Evolutionary conservation across 2,888 invertebrate species (phyloP), one percentile per base, ranked within the genome.

Genomic region (Ceraclea dissimilis): DNA sequence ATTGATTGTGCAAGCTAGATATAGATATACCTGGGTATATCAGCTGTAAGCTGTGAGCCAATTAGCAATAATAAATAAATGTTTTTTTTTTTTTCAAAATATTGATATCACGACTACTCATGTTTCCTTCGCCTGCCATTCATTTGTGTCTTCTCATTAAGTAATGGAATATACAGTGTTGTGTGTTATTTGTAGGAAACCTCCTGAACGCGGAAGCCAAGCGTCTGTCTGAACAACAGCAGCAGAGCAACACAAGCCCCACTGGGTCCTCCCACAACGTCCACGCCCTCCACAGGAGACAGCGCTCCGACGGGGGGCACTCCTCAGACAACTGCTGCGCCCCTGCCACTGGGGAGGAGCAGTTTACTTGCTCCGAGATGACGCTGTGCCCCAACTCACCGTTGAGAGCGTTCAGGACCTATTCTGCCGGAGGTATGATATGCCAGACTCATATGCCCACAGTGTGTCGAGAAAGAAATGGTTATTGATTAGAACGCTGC

Each of bases 311-410:
- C 21, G 63, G 43, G 58, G 64, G 2, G 60, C 10, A 44, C 11
- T 56, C 6, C 58, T 4, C 39, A n/a, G 39, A 13, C 4, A 39
- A 51, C 60, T 56, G 59, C 51, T 43, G 55, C 63, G 65, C 52
- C 58, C 64, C 62, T 64, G 65, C 52, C 67, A 64, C 68, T 57
- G 58, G 63, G 4, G 63, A 63, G 61, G 56, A 72, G 71, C 56
- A 58, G 56, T 62, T 16, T 60, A 62, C 64, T 54, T 72, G 72
- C 58, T 69, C 69, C 54, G 76, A 73, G 65, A 71, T 73, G 55
- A 76, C 76, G 16, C 68, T 77, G 60, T 75, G 76, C 56, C 76
- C 76, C 59, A 66, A 74, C 22, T 72, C 75, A 31, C 76, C 76
- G 13, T 56, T 51, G 46, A 51, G 56, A 51, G 57, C 55, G 6